Evolutionary conservation across 2,888 invertebrate genomes (phyloP).

Genomic region (Desoria tigrina): DNA sequence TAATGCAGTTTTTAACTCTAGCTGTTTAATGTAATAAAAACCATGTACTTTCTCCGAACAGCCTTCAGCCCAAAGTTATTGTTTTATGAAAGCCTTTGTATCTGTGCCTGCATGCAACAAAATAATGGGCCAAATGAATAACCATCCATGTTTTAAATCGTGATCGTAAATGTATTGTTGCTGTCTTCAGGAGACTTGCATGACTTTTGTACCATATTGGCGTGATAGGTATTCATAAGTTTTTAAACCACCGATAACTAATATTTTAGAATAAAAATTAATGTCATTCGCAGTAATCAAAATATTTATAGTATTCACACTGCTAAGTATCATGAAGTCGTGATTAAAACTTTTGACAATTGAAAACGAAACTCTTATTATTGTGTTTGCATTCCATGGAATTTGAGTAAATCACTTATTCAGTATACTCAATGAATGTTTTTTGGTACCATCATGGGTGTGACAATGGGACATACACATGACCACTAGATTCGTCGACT

Average conservation of each 20-base stretch:
- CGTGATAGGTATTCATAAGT: conserved; percentile 14
- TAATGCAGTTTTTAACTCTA: conserved; percentile 1
- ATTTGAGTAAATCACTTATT: too few species aligned
- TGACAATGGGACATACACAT: too few species aligned
- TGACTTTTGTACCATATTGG: conserved; percentile 21
- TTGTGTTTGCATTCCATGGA: too few species aligned
- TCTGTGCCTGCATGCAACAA: conserved; percentile 10
- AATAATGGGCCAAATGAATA: conserved; percentile 12
- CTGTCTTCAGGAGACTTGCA: neutral
- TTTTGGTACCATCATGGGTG: too few species aligned
- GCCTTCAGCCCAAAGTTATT: neutral
- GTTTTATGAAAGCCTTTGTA: conserved; percentile 10
- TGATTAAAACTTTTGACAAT: conserved; percentile 3
- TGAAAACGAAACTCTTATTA: neutral
- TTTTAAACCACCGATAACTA: conserved; percentile 22
- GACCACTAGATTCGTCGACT: too few species aligned
- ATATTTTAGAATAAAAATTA: conserved; percentile 17
- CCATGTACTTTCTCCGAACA: neutral
- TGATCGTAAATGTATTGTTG: conserved; percentile 14
- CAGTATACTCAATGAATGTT: too few species aligned
- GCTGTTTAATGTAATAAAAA: neutral
- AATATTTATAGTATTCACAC: conserved; percentile 10
- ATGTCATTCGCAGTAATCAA: conserved; percentile 5
- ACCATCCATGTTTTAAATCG: conserved; percentile 9
- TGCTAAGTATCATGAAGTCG: conserved; percentile 2